Evolutionary conservation across 2,797 vertebrate genomes (phyloP), one percentile per base, ranked within the genome.

Genomic region (Eulemur mongoz): DNA sequence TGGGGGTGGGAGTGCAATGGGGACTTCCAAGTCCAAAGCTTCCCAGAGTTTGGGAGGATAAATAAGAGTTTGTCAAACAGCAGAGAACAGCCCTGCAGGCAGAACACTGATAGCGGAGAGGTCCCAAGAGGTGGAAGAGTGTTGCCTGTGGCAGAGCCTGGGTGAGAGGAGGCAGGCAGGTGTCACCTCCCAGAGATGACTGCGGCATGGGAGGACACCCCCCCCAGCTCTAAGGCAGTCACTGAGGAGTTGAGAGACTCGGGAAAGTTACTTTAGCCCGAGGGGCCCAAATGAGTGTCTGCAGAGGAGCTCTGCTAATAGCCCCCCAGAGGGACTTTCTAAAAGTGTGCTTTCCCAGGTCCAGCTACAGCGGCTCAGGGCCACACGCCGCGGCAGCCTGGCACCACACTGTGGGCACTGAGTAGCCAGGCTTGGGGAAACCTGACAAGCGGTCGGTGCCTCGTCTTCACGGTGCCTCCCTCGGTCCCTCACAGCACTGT

Each of bases 201-300:
- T 0, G 5, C 38, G 7, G 0, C 7, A 0, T 2, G 9, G 23
- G n/a, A 15, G 22, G 50, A 57, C 13, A 0, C 35, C 17, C 50
- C 50, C 40, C 50, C 25, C 54, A 2, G 40, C 50, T 73, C 63
- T 32, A 1, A 9, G 15, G 5, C 0, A 0, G 0, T n/a, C 40
- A 0, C 38, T 2, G 7, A 15, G 0, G 4, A 54, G 15, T 4
- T 4, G 30, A 57, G 57, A 40, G 67, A 43, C 25, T 52, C 2
- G 4, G 73, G 52, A 14, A 67, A 59, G 11, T 18, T 1, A 3
- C 7, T 3, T 7, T 17, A 48, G 20, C 76, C 3, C 0, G 2
- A 40, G 8, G 7, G 8, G 78, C 38, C 40, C 35, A 59, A 20
- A 4, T 5, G 17, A 35, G 22, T 0, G 15, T 13, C 13, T 25